Evolutionary conservation across 2,797 vertebrate species (phyloP), one percentile per base, ranked within the genome.

Genomic region (Chloroceryle inda): DNA sequence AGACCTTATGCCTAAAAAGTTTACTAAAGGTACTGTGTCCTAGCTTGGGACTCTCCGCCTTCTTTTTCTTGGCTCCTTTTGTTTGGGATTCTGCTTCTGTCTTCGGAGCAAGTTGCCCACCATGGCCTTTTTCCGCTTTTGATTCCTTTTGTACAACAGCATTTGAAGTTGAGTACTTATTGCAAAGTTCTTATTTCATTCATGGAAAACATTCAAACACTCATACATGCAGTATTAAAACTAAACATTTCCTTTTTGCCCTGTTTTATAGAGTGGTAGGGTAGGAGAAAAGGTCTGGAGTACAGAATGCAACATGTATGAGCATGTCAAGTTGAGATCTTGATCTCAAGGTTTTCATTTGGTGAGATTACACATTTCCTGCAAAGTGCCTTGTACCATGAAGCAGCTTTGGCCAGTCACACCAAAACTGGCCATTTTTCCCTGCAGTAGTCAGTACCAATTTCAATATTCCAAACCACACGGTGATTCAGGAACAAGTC

Each of bases 1-100:
- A 97, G 77, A 99, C 99, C 99, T 99, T 99, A 94, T 98, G 95
- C 93, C 98, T 99, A 97, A 99, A 99, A 93, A 99, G 96, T 96
- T 98, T 99, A 92, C 98, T 98, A 96, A 99, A 98, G 50, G 98
- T 96, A 73, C 97, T 67, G 47, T 97, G 95, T 68, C 98, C 97
- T 87, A 98, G 93, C 94, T 92, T 98, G 85, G 98, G 97, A 87
- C 98, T 97, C 64, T 98, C 98, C 37, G 98, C 86, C 79, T 98
- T 98, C 96, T 99, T 98, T 96, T 98, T 98, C 98, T 98, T 98
- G 96, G 94, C 3, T 83, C 89, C 97, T 94, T 98, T 98, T 6
- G 74, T 67, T 38, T 83, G 96, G 37, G 27, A 79, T 93, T 98
- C 96, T 35, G 89, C 29, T 0, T 59, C n/a, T 8, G 80, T 96